phyloP scores from a whole-genome alignment of 2,113 vertebrate genomes.

The Odontophorus gujanensis region DNA sequence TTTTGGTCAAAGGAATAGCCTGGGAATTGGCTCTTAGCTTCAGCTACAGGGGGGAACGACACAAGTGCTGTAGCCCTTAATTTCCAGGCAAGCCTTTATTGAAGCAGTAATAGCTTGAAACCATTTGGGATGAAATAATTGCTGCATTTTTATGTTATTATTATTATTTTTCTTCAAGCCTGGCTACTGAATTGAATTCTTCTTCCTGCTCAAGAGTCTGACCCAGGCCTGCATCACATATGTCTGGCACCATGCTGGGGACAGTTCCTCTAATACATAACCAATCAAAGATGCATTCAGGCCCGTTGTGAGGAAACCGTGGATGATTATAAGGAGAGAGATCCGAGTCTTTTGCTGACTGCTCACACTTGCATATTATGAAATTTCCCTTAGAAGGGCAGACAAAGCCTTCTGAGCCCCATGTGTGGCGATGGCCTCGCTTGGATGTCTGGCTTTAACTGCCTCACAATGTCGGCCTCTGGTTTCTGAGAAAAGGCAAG shows the following conservation, averaged over 20 bases:
- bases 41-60: rapidly evolving
- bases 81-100: slow-evolving; percentile 59
- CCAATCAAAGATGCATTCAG: slow-evolving; percentile 83
- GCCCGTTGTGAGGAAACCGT: slow-evolving; percentile 68
- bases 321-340: slow-evolving; percentile 61
- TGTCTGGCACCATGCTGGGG: slow-evolving; percentile 78
- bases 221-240: slow-evolving; percentile 69
- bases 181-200: slow-evolving; percentile 68
- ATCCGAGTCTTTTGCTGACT: slow-evolving; percentile 73
- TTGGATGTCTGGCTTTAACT: slow-evolving; percentile 69
- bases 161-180: background rate
- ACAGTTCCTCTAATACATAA: slow-evolving; percentile 78
- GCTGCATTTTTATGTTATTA: slow-evolving; percentile 26
- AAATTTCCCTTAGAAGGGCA: slow-evolving; percentile 73
- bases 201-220: slow-evolving; percentile 70
- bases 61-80: slow-evolving; percentile 3
- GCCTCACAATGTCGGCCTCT: slow-evolving; percentile 61
- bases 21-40: slow-evolving; percentile 36
- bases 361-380: slow-evolving; percentile 71
- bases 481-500: slow-evolving; percentile 58
- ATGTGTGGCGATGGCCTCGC: slow-evolving; percentile 63
- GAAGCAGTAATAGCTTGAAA: slow-evolving; percentile 56
- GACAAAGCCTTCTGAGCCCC: slow-evolving; percentile 73
- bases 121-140: slow-evolving; percentile 69
- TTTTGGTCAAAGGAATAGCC: background rate